These are phyloP conservation scores for Musca vetustissima DNA, from an alignment of 1,140 invertebrate species.

Conservation along the genomic window DNA sequence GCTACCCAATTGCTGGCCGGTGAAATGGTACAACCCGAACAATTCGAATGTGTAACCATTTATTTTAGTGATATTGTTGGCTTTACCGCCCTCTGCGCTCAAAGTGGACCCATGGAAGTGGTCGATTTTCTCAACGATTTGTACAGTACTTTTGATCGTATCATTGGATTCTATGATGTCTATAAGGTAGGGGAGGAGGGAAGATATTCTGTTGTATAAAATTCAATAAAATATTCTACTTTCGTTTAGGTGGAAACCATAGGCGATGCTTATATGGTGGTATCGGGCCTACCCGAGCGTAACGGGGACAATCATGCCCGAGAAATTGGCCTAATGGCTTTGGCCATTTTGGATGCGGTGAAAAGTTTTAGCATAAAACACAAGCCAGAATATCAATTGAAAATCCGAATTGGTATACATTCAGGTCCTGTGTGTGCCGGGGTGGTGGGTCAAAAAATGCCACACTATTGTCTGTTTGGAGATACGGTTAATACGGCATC, in stretches of 20 bases:
- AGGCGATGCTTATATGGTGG: conserved; percentile 85
- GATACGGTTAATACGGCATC: conserved; percentile 89
- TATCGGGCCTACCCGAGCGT: conserved; percentile 79
- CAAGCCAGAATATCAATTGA: conserved; percentile 78
- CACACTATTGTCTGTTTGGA: conserved; percentile 88
- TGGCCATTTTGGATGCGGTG: conserved; percentile 82
- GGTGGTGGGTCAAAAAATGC: conserved; percentile 91
- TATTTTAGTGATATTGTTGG: conserved; percentile 93
- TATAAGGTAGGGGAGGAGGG: conserved; percentile 75
- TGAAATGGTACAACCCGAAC: conserved; percentile 80
- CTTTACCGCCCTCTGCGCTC: conserved; percentile 83
- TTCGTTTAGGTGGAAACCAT: conserved; percentile 75
- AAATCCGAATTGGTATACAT: conserved; percentile 83
- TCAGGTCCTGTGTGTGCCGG: conserved; percentile 75
- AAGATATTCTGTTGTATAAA: too few relatives aligned
- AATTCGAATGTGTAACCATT: conserved; percentile 83
- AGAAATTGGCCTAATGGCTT: conserved; percentile 87
- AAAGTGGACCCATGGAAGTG: conserved; percentile 85
- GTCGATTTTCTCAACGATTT: conserved; percentile 87
- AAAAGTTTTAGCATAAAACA: conserved; percentile 85
- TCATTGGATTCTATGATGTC: conserved; percentile 87
- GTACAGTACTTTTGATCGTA: conserved; percentile 87
- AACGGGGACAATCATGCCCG: conserved; percentile 84
- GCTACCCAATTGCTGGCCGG: conserved; percentile 81
- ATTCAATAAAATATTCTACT: neutral